phyloP scores from a whole-genome alignment of 2,797 vertebrate species.

The Geotria australis region DNA sequence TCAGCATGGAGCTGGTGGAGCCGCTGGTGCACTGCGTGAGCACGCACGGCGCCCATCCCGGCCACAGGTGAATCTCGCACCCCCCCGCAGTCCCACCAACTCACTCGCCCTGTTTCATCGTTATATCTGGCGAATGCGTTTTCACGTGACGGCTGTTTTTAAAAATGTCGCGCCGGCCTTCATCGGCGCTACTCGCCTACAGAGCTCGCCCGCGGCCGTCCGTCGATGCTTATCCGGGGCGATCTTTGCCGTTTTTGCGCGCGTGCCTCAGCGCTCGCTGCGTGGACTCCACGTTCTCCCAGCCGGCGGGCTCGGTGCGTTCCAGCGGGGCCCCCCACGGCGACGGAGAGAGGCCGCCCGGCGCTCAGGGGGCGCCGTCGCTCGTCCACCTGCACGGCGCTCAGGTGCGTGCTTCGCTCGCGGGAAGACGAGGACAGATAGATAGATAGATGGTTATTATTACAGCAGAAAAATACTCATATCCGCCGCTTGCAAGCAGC shows the following conservation, averaged over 20 bases:
- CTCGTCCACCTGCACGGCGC: slow-evolving; percentile 19
- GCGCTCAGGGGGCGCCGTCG: slow-evolving; percentile 13
- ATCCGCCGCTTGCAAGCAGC: too few species aligned
- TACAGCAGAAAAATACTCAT: neutral
- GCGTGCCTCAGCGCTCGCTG: slow-evolving; percentile 15
- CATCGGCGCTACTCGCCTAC: too few species aligned
- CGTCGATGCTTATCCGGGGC: too few species aligned
- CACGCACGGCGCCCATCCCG: slow-evolving; percentile 31
- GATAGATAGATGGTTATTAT: neutral
- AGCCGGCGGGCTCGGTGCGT: slow-evolving; percentile 4
- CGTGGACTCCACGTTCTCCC: slow-evolving; percentile 7
- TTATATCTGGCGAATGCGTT: too few species aligned
- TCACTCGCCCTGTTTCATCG: too few species aligned
- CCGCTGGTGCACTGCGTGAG: slow-evolving; percentile 44
- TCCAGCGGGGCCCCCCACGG: slow-evolving; percentile 3
- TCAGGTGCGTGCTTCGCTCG: slow-evolving; percentile 14
- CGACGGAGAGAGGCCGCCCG: slow-evolving; percentile 8
- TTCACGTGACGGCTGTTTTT: too few species aligned
- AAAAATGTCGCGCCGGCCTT: too few species aligned
- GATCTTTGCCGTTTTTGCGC: slow-evolving; percentile 5
- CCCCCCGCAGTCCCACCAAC: too few species aligned
- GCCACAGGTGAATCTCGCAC: slow-evolving; percentile 25
- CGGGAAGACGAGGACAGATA: too few species aligned
- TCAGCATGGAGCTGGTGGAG: slow-evolving; percentile 35
- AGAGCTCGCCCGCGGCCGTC: too few species aligned